Conservation (phyloP, 2,888 invertebrate genomes). For the Girardia tigrina region DNA sequence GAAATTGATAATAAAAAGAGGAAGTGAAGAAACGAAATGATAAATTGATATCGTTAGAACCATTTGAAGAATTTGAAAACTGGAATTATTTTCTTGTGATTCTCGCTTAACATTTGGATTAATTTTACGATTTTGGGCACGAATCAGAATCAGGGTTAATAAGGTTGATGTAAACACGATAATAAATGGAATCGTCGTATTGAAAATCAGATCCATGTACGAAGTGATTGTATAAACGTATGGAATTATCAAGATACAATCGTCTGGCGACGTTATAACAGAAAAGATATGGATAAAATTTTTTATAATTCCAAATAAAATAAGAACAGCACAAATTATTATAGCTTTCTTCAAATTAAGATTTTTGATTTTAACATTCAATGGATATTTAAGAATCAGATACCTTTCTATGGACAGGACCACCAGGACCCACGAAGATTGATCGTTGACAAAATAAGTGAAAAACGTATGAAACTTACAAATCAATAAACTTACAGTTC, state of each 20-base stretch:
- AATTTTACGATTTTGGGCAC: neutral
- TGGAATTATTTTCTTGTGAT: neutral
- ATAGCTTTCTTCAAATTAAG: neutral
- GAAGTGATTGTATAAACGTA: neutral
- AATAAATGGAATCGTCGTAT: neutral
- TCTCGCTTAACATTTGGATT: neutral
- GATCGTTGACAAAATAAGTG: neutral
- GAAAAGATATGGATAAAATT: neutral
- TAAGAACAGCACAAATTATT: neutral
- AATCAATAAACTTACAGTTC: neutral
- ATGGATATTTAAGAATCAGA: slow-evolving; percentile 9
- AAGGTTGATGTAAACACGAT: neutral
- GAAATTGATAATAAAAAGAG: no score
- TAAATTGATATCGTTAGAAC: neutral
- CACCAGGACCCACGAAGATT: neutral
- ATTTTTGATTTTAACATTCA: neutral
- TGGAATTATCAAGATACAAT: neutral
- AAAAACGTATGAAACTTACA: neutral
- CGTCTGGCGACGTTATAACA: neutral
- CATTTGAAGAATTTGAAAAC: neutral
- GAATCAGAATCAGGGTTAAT: neutral
- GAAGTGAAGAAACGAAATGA: neutral
- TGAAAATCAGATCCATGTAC: neutral
- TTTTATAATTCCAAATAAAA: neutral
- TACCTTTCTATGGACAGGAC: neutral